These are phyloP conservation scores for Agrotis clavis DNA, from an alignment of 2,888 invertebrate genomes.

Conservation along the genomic window DNA sequence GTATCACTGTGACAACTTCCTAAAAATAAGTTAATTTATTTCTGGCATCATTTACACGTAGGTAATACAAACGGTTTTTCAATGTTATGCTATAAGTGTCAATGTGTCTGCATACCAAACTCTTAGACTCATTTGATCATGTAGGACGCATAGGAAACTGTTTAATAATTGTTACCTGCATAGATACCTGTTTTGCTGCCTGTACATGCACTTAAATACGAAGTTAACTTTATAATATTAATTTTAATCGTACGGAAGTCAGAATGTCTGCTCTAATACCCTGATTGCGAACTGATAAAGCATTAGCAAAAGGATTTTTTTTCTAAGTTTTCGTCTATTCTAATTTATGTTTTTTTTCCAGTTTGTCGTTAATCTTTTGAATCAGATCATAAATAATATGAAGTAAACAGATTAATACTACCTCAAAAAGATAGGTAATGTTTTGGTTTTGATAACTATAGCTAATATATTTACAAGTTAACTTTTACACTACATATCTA, in stretches of 20 bases:
- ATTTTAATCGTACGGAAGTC: constrained; percentile 33
- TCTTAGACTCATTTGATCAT: too few relatives aligned
- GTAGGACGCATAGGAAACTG: too few relatives aligned
- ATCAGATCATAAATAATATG: constrained; percentile 10
- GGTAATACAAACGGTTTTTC: too few relatives aligned
- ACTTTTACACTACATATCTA: too few relatives aligned
- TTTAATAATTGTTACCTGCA: too few relatives aligned
- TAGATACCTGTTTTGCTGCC: too few relatives aligned
- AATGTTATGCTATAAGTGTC: too few relatives aligned
- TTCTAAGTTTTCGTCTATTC: neutral
- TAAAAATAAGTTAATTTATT: too few relatives aligned
- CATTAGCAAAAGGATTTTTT: neutral
- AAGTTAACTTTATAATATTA: constrained; percentile 17
- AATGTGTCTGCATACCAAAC: too few relatives aligned
- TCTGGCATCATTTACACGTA: too few relatives aligned
- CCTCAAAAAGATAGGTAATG: constrained; percentile 6
- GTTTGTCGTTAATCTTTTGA: constrained; percentile 32
- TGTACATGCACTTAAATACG: neutral
- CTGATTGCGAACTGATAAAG: constrained; percentile 30
- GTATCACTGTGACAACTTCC: too few relatives aligned
- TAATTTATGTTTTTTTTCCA: neutral
- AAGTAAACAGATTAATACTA: neutral
- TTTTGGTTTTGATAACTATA: constrained; percentile 2
- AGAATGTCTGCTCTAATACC: constrained; percentile 14
- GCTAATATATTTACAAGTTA: neutral